phyloP scores from a whole-genome alignment of 2,888 invertebrate genomes.

The Belgica antarctica region DNA sequence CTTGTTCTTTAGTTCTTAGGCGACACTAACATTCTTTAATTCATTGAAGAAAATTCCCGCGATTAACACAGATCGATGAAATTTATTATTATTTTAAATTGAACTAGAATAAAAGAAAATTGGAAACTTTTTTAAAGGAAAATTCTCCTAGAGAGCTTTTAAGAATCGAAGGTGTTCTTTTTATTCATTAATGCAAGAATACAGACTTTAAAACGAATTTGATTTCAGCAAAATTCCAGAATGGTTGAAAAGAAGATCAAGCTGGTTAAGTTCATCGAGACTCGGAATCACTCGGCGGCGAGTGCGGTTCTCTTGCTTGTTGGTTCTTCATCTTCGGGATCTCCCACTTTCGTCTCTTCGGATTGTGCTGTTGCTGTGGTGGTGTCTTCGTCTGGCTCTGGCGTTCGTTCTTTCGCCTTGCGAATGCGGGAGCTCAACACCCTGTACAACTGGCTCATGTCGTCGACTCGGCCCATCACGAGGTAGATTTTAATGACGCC shows the following conservation, averaged over 20 bases:
- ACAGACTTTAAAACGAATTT: too few relatives aligned
- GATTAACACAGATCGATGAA: background rate
- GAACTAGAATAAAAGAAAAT: background rate
- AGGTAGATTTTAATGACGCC: constrained; percentile 84
- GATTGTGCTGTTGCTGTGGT: background rate
- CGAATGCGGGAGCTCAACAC: constrained; percentile 63
- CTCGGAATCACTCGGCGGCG: background rate
- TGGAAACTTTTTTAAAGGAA: background rate
- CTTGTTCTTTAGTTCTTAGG: background rate
- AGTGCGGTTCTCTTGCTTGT: background rate
- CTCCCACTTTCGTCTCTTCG: background rate
- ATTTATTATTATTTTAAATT: background rate
- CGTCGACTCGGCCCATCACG: constrained; percentile 65
- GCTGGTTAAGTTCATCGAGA: too few relatives aligned
- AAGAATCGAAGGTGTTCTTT: too few relatives aligned
- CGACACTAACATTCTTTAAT: background rate
- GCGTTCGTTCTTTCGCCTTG: constrained; percentile 49
- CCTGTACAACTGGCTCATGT: constrained; percentile 64
- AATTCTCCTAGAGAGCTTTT: too few relatives aligned
- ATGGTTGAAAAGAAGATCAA: too few relatives aligned
- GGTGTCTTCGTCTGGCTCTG: constrained; percentile 47
- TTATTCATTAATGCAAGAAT: too few relatives aligned
- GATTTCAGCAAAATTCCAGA: too few relatives aligned
- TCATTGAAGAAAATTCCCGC: background rate
- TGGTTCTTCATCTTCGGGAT: background rate